These are phyloP conservation scores for Cynodonichthys magdalenae DNA, from an alignment of 2,797 vertebrate genomes.

Conservation along the genomic window DNA sequence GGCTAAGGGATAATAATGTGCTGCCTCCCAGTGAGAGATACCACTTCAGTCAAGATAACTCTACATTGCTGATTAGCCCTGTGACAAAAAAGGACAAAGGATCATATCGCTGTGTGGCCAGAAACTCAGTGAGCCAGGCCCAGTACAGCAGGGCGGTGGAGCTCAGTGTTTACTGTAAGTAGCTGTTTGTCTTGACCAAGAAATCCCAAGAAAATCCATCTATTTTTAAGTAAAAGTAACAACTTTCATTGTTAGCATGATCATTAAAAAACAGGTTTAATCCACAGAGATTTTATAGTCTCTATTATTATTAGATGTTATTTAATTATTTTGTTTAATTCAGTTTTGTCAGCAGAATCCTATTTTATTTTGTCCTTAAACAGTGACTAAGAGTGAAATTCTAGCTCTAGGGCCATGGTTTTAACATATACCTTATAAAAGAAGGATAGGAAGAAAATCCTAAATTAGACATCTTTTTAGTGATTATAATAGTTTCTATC, in stretches of 20 bases:
- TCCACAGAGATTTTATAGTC: no score
- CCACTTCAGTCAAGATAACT: constrained; percentile 81
- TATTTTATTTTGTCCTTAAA: not conserved
- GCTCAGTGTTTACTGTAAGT: constrained; percentile 95
- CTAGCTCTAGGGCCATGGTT: no score
- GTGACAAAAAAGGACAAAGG: constrained; percentile 91
- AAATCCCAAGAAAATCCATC: no score
- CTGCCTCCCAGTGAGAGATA: constrained; percentile 74
- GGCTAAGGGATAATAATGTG: constrained; percentile 84
- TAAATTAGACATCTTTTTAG: no score
- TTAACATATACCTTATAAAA: no score
- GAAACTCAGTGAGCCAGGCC: constrained; percentile 84
- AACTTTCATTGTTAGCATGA: no score
- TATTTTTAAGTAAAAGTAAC: no score
- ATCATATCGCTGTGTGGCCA: constrained; percentile 86
- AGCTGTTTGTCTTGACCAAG: not conserved
- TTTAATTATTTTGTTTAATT: no score
- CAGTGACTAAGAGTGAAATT: not conserved
- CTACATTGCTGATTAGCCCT: constrained; percentile 85
- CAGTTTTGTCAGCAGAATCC: not conserved
- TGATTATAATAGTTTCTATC: no score
- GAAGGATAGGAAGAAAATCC: no score
- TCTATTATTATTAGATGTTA: no score
- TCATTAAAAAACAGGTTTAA: no score
- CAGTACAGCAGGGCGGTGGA: constrained; percentile 75